Evolutionary conservation across 2,797 vertebrate genomes (phyloP).

Genomic region (Pangasius sanitwongsei): DNA sequence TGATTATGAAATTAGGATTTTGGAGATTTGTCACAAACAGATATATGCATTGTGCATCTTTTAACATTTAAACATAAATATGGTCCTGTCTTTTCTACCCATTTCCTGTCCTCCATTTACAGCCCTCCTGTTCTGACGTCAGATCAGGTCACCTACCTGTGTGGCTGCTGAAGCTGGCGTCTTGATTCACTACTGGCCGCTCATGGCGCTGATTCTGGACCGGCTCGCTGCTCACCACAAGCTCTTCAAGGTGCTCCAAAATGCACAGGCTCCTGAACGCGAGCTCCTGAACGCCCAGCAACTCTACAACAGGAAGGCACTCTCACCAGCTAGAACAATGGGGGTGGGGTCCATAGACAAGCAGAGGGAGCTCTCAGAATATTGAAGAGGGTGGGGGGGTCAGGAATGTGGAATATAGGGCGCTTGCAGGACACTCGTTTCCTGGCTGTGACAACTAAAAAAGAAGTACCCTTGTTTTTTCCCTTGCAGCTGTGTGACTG

Average conservation of each 20-base stretch:
- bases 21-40: not conserved
- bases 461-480: conserved; percentile 48
- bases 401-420: conserved; percentile 48
- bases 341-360: conserved; percentile 57
- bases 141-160: conserved; percentile 61
- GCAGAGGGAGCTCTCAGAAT: conserved; percentile 36
- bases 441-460: conserved; percentile 48
- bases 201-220: conserved; percentile 55
- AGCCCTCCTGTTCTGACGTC: not conserved
- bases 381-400: conserved; percentile 40
- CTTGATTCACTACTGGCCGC: conserved; percentile 49
- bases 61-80: not conserved
- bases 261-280: conserved; percentile 44
- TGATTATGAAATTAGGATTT: not conserved
- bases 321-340: conserved; percentile 62
- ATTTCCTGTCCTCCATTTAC: not conserved
- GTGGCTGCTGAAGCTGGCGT: conserved; percentile 54
- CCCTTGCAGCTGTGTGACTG: conserved; percentile 45
- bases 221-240: conserved; percentile 51
- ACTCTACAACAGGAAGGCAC: conserved; percentile 61
- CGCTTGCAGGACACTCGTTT: conserved; percentile 49
- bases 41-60: not conserved
- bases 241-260: conserved; percentile 56
- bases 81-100: not conserved
- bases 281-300: conserved; percentile 54